Evolutionary conservation across 2,113 vertebrate genomes (phyloP).

Genomic region (Eretmochelys imbricata): DNA sequence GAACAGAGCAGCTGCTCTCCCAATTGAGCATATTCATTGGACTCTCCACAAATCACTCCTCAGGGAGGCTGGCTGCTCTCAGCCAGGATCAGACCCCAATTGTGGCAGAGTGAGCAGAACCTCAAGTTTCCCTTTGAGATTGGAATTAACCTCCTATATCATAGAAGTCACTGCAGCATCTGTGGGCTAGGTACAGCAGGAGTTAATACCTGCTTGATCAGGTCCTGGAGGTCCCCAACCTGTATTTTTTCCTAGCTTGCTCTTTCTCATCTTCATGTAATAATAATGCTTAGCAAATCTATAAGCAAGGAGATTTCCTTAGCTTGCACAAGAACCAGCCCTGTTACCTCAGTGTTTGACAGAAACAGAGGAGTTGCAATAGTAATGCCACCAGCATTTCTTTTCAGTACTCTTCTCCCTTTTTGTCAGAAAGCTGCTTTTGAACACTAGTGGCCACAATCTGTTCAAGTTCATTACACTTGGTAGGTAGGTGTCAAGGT

Average conservation of each 20-base stretch:
- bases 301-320: background rate
- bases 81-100: accelerated
- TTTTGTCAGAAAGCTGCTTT: background rate
- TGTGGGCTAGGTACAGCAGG: background rate
- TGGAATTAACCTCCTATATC: background rate
- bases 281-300: constrained; percentile 19
- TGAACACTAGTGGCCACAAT: constrained; percentile 32
- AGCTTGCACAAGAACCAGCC: background rate
- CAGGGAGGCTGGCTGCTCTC: accelerated
- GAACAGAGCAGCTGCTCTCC: constrained; percentile 14
- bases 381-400: background rate
- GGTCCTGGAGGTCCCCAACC: background rate
- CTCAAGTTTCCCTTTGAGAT: background rate
- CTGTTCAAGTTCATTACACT: constrained; percentile 29
- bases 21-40: accelerated
- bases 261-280: constrained; percentile 7
- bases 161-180: background rate
- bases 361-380: background rate
- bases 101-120: accelerated
- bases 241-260: background rate
- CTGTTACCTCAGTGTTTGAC: background rate
- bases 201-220: background rate
- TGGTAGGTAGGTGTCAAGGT: constrained; percentile 6
- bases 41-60: background rate
- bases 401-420: background rate